Base-by-base conservation (phyloP, 1,140 invertebrate genomes). In the Meloidogyne exigua region DNA sequence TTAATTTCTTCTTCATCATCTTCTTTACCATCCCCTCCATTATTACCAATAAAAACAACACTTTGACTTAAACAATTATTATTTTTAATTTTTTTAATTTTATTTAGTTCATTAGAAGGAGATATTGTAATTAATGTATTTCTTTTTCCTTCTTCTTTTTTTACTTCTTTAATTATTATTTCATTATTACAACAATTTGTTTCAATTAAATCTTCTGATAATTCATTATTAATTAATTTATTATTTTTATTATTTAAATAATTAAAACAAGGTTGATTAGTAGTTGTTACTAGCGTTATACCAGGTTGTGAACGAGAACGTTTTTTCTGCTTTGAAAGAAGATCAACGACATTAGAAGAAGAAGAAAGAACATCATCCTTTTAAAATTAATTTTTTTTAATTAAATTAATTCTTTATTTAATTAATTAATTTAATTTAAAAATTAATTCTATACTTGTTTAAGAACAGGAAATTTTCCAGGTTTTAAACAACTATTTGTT, bases 291-390 rank as follows among this genome's bases (percentile, higher is more conserved):
- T 1, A 44, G 1, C 9, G 18, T 36, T 21, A 65, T 23, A 32
- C 72, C 72, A 62, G 72, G 72, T 21, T 73, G 72, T 25, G 72
- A 73, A 28, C 72, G 72, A 1, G 72, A 73, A 25, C 72, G 72
- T 39, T 73, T 49, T 57, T 73, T 64, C 10, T 73, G 72, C 21
- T n/a, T 57, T 18, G 49, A 72, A 32, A n/a, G n/a, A n/a, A n/a
- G n/a, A 32, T 67, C 36, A 4, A 21, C 12, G 21, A 0, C 21
- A 42, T 13, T 2, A 36, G 23, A 73, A 32, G 25, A 21, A 21
- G 57, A 65, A 21, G 23, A 64, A n/a, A 42, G 25, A 23, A n/a
- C 13, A 36, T n/a, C n/a, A n/a, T n/a, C n/a, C n/a, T n/a, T n/a
- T n/a, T n/a, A n/a, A n/a, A n/a, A n/a, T n/a, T n/a, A n/a, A n/a